phyloP scores from a whole-genome alignment of 1,140 invertebrate genomes.

The Brachionus rotundiformis region DNA sequence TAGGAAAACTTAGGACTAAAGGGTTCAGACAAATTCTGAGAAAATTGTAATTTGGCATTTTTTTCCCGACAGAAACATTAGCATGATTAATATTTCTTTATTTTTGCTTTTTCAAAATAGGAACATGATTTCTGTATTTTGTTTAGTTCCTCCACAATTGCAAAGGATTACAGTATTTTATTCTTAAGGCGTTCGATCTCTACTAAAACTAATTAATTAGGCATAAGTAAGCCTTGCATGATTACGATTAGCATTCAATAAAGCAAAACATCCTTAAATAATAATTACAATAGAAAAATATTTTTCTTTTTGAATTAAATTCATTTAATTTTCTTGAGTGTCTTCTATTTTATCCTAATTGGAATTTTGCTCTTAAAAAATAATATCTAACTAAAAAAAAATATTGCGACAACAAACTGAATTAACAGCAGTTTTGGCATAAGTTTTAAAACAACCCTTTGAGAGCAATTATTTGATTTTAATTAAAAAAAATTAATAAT shows the following conservation, averaged over 20 bases:
- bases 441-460: not conserved
- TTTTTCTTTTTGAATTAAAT: constrained; percentile 6
- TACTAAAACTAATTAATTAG: not conserved
- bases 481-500: constrained; percentile 24
- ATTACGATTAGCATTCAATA: not conserved
- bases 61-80: not conserved
- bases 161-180: not conserved
- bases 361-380: constrained; percentile 2
- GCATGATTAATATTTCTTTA: not conserved
- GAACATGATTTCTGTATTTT: not conserved
- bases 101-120: not conserved
- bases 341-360: constrained; percentile 4
- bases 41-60: not conserved
- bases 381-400: no score
- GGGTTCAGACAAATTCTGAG: not conserved
- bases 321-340: constrained; percentile 8
- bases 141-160: not conserved
- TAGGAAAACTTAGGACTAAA: not conserved
- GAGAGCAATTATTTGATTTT: constrained; percentile 19
- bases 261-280: constrained; percentile 8
- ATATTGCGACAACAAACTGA: constrained; percentile 1
- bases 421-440: not conserved
- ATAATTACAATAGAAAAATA: not conserved
- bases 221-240: constrained; percentile 10
- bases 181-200: not conserved